Evolutionary conservation across 92 coral and sea anemone species (phyloP).

Genomic region (Virgularia gustaviana): DNA sequence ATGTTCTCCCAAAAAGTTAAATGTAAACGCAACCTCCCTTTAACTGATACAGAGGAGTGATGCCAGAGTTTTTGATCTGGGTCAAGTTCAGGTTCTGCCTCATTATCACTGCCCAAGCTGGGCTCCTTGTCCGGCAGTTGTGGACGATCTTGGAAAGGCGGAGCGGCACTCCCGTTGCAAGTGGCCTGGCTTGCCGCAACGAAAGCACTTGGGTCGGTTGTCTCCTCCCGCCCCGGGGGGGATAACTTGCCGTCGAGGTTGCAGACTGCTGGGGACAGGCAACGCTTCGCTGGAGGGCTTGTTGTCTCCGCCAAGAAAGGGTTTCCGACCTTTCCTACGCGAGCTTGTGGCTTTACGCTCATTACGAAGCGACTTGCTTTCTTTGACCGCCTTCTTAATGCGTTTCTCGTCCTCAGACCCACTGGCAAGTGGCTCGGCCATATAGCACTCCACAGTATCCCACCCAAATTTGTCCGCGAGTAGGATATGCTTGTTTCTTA

Average conservation of each 20-base stretch:
- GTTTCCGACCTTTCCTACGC: background rate
- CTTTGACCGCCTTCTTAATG: constrained; percentile 43
- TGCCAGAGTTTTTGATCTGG: no score
- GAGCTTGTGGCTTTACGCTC: constrained; percentile 19
- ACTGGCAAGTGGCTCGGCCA: constrained; percentile 48
- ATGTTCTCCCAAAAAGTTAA: no score
- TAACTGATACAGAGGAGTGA: no score
- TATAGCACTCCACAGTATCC: constrained; percentile 48
- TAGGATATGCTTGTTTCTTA: constrained; percentile 15
- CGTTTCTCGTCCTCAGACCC: constrained; percentile 55
- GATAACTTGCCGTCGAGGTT: no score
- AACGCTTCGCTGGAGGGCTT: background rate
- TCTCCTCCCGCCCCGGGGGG: no score
- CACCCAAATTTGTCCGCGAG: constrained; percentile 37
- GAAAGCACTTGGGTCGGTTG: background rate
- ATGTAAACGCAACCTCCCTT: no score
- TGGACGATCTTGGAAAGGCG: background rate
- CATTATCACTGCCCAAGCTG: no score
- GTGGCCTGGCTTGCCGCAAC: constrained; percentile 14
- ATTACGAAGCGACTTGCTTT: constrained; percentile 49
- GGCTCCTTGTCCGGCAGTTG: no score
- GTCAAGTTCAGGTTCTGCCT: no score
- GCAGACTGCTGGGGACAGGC: no score
- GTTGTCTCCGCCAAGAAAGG: no score
- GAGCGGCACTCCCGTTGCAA: background rate